phyloP scores from a whole-genome alignment of 1,140 invertebrate species.

The Ruditapes philippinarum region DNA sequence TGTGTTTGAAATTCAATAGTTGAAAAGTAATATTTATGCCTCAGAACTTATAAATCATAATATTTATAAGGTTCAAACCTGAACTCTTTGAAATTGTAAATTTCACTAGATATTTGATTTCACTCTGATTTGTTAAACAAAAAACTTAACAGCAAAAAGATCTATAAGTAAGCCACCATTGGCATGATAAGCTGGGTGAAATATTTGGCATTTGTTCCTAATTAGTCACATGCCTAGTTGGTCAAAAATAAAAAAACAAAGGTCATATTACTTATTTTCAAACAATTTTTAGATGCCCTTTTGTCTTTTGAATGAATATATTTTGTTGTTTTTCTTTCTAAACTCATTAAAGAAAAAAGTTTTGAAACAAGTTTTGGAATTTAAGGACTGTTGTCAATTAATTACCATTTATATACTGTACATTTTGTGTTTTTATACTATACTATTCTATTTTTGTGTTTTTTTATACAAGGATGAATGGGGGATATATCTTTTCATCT shows the following conservation, averaged over 20 bases:
- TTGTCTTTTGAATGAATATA: background rate
- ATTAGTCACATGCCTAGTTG: background rate
- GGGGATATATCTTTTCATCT: no score
- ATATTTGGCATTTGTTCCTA: slow-evolving; percentile 14
- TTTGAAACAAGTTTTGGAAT: no score
- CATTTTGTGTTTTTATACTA: no score
- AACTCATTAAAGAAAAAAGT: no score
- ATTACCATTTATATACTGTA: no score
- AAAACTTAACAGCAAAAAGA: background rate
- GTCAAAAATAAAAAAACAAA: background rate
- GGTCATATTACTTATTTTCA: background rate
- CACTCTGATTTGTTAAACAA: background rate
- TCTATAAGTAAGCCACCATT: background rate
- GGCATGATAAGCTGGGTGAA: no score
- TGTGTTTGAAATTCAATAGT: background rate
- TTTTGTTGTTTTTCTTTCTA: no score
- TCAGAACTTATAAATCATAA: slow-evolving; percentile 5
- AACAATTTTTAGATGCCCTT: background rate
- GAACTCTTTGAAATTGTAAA: slow-evolving; percentile 5
- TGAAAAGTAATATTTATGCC: slow-evolving; percentile 13
- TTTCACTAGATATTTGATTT: background rate
- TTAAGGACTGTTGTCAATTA: no score
- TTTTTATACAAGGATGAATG: no score
- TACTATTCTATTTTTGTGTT: no score
- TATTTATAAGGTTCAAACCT: background rate